Evolutionary conservation across 2,888 invertebrate genomes (phyloP), one percentile per base, ranked within the genome.

Genomic region (Lypha dubia): DNA sequence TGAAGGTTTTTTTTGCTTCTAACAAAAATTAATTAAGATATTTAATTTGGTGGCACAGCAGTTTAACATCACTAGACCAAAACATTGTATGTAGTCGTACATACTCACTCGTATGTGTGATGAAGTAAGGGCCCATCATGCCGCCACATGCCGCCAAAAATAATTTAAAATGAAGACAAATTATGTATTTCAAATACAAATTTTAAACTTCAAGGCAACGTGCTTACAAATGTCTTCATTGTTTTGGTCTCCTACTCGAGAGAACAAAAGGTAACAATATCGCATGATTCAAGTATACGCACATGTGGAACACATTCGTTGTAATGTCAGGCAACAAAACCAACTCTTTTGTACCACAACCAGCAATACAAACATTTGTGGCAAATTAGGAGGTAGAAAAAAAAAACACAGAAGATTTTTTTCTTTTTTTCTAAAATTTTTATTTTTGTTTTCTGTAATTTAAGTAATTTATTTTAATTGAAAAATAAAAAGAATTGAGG

Each of bases 241-340:
- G 28, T 8, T 22, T 22, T 32, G 15, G 11, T 7, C 53, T n/a
- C 5, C 28, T 22, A n/a, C n/a, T n/a, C n/a, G n/a, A 4, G n/a
- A 67, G 24, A 71, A 77, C 77, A 77, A 83, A 77, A 83, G 83
- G 83, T 83, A 83, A 83, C 73, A 32, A 79, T 49, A 83, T 74
- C 77, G 46, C 56, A 49, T 58, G 46, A 63, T 53, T 83, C 77
- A 77, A 79, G 77, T 77, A 62, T 53, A 70, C 68, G 77, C 77
- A 70, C 68, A 77, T 70, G 22, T 77, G 68, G 77, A 51, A 41
- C 77, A 77, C 68, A 77, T 58, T 67, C 67, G 22, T 38, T 76
- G n/a, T 75, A 46, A 65, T 51, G 41, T 51, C 65, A 56, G 28
- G 56, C 74, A 75, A 28, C 28, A 2, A 28, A 53, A 28, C 28